Percentiles rank a stretch among this genome's conserved stretches.
Evolutionary conservation across 2,888 invertebrate genomes (phyloP).

Genomic region (Cylloceria caligata): DNA sequence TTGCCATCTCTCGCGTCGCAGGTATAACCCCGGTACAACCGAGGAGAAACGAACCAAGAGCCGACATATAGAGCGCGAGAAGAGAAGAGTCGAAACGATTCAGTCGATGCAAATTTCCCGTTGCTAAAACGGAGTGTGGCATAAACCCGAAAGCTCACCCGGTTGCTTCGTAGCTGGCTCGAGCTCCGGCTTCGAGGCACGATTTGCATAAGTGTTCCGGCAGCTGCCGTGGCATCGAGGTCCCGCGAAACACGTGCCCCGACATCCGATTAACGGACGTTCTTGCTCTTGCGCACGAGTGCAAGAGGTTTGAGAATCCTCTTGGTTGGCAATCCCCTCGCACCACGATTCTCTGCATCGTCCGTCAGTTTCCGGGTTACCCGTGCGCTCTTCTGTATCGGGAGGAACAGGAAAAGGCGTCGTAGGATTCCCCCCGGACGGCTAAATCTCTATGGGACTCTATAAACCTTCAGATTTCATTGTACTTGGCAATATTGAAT

Average conservation of each 20-base stretch:
- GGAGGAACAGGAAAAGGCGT: slow-evolving; percentile 41
- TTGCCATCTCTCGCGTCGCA: slow-evolving; percentile 45
- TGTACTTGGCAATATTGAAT: neutral
- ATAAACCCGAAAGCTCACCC: slow-evolving; percentile 82
- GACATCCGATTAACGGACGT: slow-evolving; percentile 80
- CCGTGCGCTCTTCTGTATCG: slow-evolving; percentile 49
- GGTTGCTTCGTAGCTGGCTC: slow-evolving; percentile 62
- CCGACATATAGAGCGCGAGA: slow-evolving; percentile 43
- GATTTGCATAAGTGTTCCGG: slow-evolving; percentile 83
- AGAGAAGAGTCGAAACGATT: slow-evolving; percentile 71
- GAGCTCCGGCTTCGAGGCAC: slow-evolving; percentile 69
- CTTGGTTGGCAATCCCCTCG: slow-evolving; percentile 39
- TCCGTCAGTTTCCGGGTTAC: slow-evolving; percentile 72
- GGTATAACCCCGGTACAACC: slow-evolving; percentile 33
- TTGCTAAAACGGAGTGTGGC: slow-evolving; percentile 76
- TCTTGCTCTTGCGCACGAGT: slow-evolving; percentile 39
- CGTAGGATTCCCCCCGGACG: slow-evolving; percentile 33
- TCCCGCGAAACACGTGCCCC: slow-evolving; percentile 81
- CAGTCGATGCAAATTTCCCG: slow-evolving; percentile 81
- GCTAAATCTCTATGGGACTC: neutral
- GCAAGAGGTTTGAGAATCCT: neutral
- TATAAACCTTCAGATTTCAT: neutral
- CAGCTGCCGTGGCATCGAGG: slow-evolving; percentile 78
- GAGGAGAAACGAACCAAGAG: slow-evolving; percentile 31
- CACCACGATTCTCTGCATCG: slow-evolving; percentile 21